Conservation (phyloP, 2,888 invertebrate species). For the Eupithecia pulchellata region DNA sequence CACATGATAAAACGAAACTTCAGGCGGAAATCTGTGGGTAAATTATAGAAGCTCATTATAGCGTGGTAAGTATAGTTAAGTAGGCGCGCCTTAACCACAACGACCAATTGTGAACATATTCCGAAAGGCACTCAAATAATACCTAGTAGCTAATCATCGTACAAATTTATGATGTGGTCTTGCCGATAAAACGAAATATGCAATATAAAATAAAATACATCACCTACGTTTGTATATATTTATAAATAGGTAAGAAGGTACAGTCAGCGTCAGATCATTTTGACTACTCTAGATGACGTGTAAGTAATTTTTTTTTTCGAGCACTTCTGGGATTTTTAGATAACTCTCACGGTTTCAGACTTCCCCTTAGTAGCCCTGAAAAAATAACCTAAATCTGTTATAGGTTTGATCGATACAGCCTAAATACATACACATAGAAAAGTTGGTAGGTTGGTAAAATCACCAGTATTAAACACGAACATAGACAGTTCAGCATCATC, state of each 20-base stretch:
- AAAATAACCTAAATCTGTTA: too few species aligned
- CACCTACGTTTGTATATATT: too few species aligned
- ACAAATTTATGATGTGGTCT: neutral
- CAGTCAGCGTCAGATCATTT: too few species aligned
- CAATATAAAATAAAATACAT: neutral
- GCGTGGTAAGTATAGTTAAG: neutral
- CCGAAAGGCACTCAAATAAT: neutral
- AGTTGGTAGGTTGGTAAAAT: slow-evolving; percentile 47
- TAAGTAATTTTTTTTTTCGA: too few species aligned
- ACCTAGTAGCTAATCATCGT: neutral
- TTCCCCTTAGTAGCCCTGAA: too few species aligned
- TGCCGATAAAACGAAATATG: neutral
- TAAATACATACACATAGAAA: neutral
- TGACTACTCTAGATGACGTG: too few species aligned
- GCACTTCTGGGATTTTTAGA: too few species aligned
- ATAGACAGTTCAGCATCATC: slow-evolving; percentile 63
- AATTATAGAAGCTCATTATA: slow-evolving; percentile 1
- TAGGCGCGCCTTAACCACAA: neutral
- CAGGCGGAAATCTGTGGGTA: slow-evolving; percentile 55
- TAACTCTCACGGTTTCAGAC: too few species aligned
- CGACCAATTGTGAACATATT: neutral
- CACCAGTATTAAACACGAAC: slow-evolving; percentile 52
- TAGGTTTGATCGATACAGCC: too few species aligned
- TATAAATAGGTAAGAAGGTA: too few species aligned
- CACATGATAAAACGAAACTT: slow-evolving; percentile 47